Base-by-base conservation (phyloP, 2,888 invertebrate genomes). In the Chymomyza procnemis region DNA sequence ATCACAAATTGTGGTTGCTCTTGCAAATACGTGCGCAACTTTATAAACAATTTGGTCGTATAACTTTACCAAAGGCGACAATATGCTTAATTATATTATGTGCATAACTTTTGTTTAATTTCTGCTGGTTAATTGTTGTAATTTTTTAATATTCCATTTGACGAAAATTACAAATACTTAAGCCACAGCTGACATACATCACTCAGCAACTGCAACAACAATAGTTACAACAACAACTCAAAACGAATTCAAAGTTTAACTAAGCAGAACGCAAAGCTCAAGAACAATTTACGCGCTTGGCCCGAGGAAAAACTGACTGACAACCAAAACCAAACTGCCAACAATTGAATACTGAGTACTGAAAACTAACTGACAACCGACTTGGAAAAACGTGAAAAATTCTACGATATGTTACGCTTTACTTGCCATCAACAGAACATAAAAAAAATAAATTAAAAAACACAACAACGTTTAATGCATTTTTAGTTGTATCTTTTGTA, bases 371-470 rank as follows among this genome's bases (percentile, higher is more conserved):
- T 34, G 34, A 34, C 34, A 34, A 4, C 34, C 34, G 65, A 34
- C 70, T 41, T 5, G 81, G 83, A 83, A 80, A 85, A 85, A 84
- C 81, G 84, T 81, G 82, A 84, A 81, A 84, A 86, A 81, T 84
- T 77, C 70, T 62, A 58, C 59, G 65, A 54, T 68, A 72, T 86
- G 81, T 69, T 78, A 79, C 79, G 78, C 81, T 80, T 86, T 73
- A 70, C 69, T 85, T 79, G 82, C 74, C 86, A 81, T 41, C 82
- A 86, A 79, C 74, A 85, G 81, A 80, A 80, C 76, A 83, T 80
- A 80, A 12, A 9, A 41, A 41, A 9, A 41, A 41, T 30, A 30
- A 3, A 30, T 30, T 30, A 30, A 30, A 3, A 30, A 30, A 3
- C 6, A 70, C 73, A 78, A 67, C 70, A 63, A 50, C 58, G 65